Evolutionary conservation across 1,140 invertebrate species (phyloP), one percentile per base, ranked within the genome.

Genomic region (Lepidostoma basale): DNA sequence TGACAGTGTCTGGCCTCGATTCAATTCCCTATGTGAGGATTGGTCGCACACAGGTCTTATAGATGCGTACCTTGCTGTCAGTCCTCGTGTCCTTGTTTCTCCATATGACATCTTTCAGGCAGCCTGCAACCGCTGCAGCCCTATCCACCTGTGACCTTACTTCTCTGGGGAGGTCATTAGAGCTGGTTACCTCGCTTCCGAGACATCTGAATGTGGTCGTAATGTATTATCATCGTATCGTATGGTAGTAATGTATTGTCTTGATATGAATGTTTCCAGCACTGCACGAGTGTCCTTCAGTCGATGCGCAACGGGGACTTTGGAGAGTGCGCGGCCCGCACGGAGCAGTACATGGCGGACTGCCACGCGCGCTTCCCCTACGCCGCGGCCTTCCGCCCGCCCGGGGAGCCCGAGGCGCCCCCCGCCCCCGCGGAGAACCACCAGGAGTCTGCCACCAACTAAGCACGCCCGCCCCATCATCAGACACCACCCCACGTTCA

Each of bases 241-340:
- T 30, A 30, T 12, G 40, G 72, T 67, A 54, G 22, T 62, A 75
- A 54, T 70, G 73, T 68, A 69, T 63, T n/a, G n/a, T n/a, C n/a
- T n/a, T n/a, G n/a, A n/a, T n/a, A 36, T 36, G 33, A 36, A 8
- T 39, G 18, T 60, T 82, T 83, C 12, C 79, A 93, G 88, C 90
- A 87, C 76, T 95, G 92, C 80, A 88, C 87, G 59, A 88, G 89
- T 69, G 88, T 95, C 18, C 82, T 95, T 58, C 88, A 91, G 65
- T 87, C 89, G 67, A 84, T 96, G 74, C 85, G 86, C 68, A 87
- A 87, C 59, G 92, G 91, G 44, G 90, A 93, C 70, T 92, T 95
- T 76, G 93, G 93, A 0, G 79, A 83, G 26, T 90, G 89, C 76
- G 89, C 90, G 42, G 9, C 23, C 0, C 30, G 36, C 26, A 47